These are phyloP conservation scores for Ariopsis seemanni DNA, from an alignment of 2,113 vertebrate species.

Conservation along the genomic window DNA sequence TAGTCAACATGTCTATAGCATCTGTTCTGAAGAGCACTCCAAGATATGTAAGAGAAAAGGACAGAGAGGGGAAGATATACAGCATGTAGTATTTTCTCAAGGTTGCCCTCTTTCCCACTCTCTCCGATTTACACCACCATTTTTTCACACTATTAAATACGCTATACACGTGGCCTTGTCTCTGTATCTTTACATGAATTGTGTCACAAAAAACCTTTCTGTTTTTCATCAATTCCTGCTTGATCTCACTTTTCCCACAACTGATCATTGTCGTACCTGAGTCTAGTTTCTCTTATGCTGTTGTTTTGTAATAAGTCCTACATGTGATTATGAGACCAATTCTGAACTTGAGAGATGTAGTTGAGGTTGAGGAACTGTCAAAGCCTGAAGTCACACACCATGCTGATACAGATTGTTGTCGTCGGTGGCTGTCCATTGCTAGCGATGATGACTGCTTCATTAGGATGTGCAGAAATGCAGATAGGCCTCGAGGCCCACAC, in stretches of 20 bases:
- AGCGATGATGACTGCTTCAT: too few relatives aligned
- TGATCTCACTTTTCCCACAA: not conserved
- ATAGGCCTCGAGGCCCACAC: too few relatives aligned
- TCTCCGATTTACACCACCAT: not conserved
- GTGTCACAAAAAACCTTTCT: not conserved
- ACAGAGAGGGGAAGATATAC: not conserved
- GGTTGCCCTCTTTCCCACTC: not conserved
- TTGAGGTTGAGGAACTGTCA: too few relatives aligned
- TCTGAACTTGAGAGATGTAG: not conserved
- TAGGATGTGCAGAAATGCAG: too few relatives aligned
- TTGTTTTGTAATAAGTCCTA: not conserved
- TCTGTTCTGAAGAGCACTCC: conserved; percentile 16
- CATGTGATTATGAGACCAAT: not conserved
- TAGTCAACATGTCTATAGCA: conserved; percentile 24
- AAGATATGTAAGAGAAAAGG: not conserved
- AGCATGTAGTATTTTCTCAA: not conserved
- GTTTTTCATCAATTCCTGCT: not conserved
- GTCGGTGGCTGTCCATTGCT: too few relatives aligned
- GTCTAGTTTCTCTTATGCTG: not conserved
- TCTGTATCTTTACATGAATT: not conserved
- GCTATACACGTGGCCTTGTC: not conserved
- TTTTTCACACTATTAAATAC: not conserved
- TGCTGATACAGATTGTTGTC: too few relatives aligned
- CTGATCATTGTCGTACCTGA: not conserved
- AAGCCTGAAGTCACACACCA: too few relatives aligned